These are phyloP conservation scores for Aplodontia rufa DNA, from an alignment of 2,113 vertebrate species.

Conservation along the genomic window DNA sequence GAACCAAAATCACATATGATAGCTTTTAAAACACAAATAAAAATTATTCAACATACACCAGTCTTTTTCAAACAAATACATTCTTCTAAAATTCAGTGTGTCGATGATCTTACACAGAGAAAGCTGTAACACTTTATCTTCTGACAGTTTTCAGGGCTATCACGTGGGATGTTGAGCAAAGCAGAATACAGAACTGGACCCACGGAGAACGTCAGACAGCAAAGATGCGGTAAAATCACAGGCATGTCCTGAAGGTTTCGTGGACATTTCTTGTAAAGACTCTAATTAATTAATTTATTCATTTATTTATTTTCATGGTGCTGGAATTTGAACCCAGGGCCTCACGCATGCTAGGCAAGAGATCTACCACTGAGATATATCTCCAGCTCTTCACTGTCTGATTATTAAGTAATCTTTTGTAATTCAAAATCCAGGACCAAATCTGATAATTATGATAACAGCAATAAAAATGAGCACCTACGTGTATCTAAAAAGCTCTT, in stretches of 20 bases:
- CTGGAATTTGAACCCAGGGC: too few species aligned
- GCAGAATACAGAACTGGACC: fast-evolving
- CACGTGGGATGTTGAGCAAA: fast-evolving
- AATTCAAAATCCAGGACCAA: neutral
- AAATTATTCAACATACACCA: neutral
- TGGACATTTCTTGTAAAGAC: neutral
- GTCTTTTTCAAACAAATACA: neutral
- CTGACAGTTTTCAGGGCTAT: neutral
- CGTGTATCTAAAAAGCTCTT: neutral
- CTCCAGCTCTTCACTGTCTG: too few species aligned
- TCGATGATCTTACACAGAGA: neutral
- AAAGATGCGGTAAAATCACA: neutral
- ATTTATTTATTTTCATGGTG: too few species aligned
- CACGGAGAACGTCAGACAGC: neutral
- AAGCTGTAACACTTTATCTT: neutral
- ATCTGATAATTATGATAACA: neutral
- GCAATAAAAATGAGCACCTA: neutral
- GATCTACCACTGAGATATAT: too few species aligned
- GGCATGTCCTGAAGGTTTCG: neutral
- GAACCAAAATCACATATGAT: neutral
- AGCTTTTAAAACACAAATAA: slow-evolving; percentile 19
- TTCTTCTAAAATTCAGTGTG: neutral
- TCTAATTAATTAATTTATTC: too few species aligned
- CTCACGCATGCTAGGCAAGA: too few species aligned
- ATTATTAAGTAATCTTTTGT: neutral